These are phyloP conservation scores for Erinaceus europaeus DNA, from an alignment of 2,113 vertebrate genomes.

Conservation along the genomic window DNA sequence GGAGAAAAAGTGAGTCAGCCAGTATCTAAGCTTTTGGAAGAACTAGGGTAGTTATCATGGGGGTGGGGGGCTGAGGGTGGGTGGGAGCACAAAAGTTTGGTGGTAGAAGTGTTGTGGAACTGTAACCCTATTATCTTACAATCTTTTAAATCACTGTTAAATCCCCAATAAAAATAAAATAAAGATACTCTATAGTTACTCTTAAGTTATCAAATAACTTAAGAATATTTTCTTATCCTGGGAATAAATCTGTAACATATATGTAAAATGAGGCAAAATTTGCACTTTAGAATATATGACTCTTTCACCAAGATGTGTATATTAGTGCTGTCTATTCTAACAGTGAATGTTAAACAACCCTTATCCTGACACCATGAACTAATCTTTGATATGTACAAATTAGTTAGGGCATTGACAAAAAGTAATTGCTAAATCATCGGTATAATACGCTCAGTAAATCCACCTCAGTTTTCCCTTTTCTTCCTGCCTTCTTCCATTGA, in stretches of 20 bases:
- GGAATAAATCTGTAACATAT: conserved; percentile 41
- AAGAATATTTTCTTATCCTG: background rate
- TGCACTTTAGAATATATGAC: conserved; percentile 60
- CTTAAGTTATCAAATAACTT: background rate
- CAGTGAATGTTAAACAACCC: conserved; percentile 82
- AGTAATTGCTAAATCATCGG: conserved; percentile 82
- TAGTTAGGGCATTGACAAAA: conserved; percentile 84
- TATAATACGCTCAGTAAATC: conserved; percentile 83
- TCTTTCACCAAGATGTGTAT: conserved; percentile 67
- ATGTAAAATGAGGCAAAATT: conserved; percentile 2
- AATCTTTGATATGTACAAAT: conserved; percentile 87
- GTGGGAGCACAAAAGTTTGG: too few relatives aligned
- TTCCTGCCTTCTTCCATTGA: conserved; percentile 83
- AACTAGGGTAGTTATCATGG: too few relatives aligned
- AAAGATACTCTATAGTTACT: too few relatives aligned
- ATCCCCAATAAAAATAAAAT: too few relatives aligned
- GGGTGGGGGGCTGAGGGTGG: too few relatives aligned
- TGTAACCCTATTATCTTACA: too few relatives aligned
- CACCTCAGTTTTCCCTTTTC: conserved; percentile 85
- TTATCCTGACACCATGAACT: conserved; percentile 79
- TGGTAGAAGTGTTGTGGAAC: too few relatives aligned
- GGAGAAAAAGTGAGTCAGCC: too few relatives aligned
- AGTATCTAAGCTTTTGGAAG: too few relatives aligned
- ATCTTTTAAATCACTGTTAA: too few relatives aligned
- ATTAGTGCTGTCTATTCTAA: conserved; percentile 80